phyloP scores from a whole-genome alignment of 1,140 invertebrate species.

The Zaprionus davidi region DNA sequence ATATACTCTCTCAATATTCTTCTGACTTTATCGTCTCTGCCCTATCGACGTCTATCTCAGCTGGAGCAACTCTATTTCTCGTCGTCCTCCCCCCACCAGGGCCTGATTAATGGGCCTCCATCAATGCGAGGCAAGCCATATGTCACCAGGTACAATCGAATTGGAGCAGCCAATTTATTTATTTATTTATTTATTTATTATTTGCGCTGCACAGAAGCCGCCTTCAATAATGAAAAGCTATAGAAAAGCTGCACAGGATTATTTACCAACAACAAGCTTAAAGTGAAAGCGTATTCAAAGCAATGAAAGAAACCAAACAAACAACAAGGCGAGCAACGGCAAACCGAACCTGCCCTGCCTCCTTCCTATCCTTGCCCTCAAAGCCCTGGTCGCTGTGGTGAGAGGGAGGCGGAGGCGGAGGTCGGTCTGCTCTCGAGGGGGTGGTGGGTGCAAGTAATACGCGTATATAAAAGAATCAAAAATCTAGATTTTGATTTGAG shows the following conservation, averaged over 20 bases:
- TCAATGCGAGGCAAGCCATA: constrained; percentile 51
- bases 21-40: too few species aligned
- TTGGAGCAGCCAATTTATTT: constrained; percentile 23
- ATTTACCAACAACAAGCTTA: constrained; percentile 75
- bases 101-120: constrained; percentile 55
- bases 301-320: constrained; percentile 53
- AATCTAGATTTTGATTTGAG: constrained; percentile 81
- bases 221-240: constrained; percentile 49
- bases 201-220: constrained; percentile 13
- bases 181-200: constrained; percentile 29
- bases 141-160: constrained; percentile 31
- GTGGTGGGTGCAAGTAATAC: constrained; percentile 52
- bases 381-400: constrained; percentile 23
- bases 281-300: constrained; percentile 73
- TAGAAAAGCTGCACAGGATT: constrained; percentile 64
- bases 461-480: constrained; percentile 77
- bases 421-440: not conserved
- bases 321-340: constrained; percentile 34
- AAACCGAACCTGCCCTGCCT: constrained; percentile 34
- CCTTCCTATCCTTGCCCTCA: not conserved
- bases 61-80: not conserved
- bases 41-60: not conserved
- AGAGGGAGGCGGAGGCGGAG: constrained; percentile 28
- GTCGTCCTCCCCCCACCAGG: not conserved
- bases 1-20: too few species aligned